A percentile compares a stretch with the other conserved stretches of the same genome.
Evolutionary conservation across 1,140 invertebrate species (phyloP).

Genomic region (Drosophila leontia): DNA sequence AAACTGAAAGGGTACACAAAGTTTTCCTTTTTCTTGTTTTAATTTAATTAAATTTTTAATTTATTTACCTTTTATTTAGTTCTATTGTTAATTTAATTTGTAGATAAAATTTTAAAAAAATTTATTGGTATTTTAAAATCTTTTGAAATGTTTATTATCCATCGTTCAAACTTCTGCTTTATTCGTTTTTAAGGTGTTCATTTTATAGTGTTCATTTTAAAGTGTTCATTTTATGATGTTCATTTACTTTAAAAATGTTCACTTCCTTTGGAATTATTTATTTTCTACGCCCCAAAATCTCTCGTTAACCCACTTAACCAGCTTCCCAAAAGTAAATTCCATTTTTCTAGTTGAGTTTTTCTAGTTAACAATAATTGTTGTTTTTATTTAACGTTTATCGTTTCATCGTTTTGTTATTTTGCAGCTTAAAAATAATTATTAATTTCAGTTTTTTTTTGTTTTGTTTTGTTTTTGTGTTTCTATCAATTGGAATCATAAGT

Average conservation of each 20-base stretch:
- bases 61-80: too few species aligned
- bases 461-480: conserved; percentile 10
- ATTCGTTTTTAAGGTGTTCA: not conserved
- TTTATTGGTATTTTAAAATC: too few species aligned
- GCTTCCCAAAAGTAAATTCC: not conserved
- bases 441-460: conserved; percentile 16
- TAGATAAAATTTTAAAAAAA: too few species aligned
- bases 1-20: too few species aligned
- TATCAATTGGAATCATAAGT: conserved; percentile 46
- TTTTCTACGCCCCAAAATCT: too few species aligned
- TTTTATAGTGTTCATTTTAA: not conserved
- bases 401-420: conserved; percentile 40
- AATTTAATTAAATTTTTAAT: too few species aligned
- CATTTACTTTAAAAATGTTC: not conserved
- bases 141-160: not conserved
- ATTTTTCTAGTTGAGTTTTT: conserved; percentile 1
- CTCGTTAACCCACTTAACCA: too few species aligned
- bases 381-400: conserved; percentile 37
- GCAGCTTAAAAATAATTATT: conserved; percentile 51
- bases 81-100: too few species aligned
- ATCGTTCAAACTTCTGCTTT: not conserved
- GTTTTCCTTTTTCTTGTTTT: too few species aligned
- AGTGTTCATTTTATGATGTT: not conserved
- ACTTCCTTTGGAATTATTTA: not conserved
- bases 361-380: conserved; percentile 51